phyloP scores from a whole-genome alignment of 1,140 invertebrate genomes.

The Berghia stephanieae region DNA sequence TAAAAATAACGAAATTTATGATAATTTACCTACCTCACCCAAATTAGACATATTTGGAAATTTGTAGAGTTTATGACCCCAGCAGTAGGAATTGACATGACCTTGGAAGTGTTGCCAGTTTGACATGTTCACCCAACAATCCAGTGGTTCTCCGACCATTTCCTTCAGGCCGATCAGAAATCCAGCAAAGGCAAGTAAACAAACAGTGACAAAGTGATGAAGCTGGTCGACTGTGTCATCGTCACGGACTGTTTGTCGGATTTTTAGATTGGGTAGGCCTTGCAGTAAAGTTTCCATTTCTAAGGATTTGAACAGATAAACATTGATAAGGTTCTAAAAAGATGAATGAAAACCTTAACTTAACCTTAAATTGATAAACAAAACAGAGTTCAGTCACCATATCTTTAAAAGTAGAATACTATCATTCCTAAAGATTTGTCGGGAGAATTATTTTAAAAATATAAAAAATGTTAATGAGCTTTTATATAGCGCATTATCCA shows the following conservation, averaged over 20 bases:
- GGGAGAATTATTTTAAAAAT: too few relatives aligned
- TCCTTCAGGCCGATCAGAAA: slow-evolving; percentile 86
- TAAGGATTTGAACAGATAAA: too few relatives aligned
- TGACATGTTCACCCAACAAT: slow-evolving; percentile 70
- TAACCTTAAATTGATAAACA: too few relatives aligned
- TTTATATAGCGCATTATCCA: too few relatives aligned
- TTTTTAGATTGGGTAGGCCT: slow-evolving; percentile 11
- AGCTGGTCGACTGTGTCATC: slow-evolving; percentile 46
- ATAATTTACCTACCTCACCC: slow-evolving; percentile 13
- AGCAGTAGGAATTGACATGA: slow-evolving; percentile 29
- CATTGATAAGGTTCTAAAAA: too few relatives aligned
- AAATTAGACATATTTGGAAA: slow-evolving; percentile 25
- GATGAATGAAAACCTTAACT: too few relatives aligned
- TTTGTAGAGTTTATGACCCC: slow-evolving; percentile 32
- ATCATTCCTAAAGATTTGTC: too few relatives aligned
- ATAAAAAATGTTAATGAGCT: too few relatives aligned
- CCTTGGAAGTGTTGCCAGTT: slow-evolving; percentile 25
- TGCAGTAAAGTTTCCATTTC: too few relatives aligned
- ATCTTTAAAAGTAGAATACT: too few relatives aligned
- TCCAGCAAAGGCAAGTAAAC: slow-evolving; percentile 82
- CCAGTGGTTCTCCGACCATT: slow-evolving; percentile 90
- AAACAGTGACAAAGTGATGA: slow-evolving; percentile 69
- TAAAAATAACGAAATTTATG: too few relatives aligned
- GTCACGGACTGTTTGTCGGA: slow-evolving; percentile 26
- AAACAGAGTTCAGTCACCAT: too few relatives aligned